Conservation (phyloP, 2,113 vertebrate species). For the Daphoenositta chrysoptera region DNA sequence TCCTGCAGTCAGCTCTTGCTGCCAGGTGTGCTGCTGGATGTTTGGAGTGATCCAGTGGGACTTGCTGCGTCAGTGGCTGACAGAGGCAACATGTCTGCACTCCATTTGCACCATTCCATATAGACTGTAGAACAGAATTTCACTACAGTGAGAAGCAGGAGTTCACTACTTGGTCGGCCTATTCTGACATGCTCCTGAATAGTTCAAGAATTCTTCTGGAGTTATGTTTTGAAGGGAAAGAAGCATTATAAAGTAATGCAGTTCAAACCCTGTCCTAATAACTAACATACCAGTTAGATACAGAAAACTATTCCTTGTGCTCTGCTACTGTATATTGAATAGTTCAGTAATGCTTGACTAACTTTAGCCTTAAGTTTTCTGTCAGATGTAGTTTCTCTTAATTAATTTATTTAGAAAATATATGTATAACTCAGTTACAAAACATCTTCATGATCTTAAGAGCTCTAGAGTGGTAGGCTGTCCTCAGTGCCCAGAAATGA, state of each 20-base stretch:
- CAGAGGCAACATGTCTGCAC: neutral
- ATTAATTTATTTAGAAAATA: neutral
- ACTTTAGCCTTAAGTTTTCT: neutral
- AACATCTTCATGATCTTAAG: neutral
- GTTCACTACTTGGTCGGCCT: neutral
- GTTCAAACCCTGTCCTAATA: neutral
- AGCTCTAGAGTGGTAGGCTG: neutral
- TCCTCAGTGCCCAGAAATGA: neutral
- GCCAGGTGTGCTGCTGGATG: neutral
- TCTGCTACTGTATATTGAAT: neutral
- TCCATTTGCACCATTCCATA: neutral
- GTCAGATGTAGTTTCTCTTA: neutral
- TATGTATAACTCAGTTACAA: neutral
- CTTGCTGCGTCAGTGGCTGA: neutral
- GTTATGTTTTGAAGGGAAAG: neutral
- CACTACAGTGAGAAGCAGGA: neutral
- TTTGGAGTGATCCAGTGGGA: neutral
- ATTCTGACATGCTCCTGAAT: neutral
- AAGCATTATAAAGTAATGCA: neutral
- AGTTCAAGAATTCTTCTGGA: neutral
- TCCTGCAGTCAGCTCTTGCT: neutral
- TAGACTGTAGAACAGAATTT: neutral
- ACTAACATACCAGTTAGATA: neutral
- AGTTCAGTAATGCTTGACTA: neutral
- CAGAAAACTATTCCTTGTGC: neutral